Evolutionary conservation across 2,797 vertebrate genomes (phyloP), one percentile per base, ranked within the genome.

Genomic region (Phoxinus dragarum): DNA sequence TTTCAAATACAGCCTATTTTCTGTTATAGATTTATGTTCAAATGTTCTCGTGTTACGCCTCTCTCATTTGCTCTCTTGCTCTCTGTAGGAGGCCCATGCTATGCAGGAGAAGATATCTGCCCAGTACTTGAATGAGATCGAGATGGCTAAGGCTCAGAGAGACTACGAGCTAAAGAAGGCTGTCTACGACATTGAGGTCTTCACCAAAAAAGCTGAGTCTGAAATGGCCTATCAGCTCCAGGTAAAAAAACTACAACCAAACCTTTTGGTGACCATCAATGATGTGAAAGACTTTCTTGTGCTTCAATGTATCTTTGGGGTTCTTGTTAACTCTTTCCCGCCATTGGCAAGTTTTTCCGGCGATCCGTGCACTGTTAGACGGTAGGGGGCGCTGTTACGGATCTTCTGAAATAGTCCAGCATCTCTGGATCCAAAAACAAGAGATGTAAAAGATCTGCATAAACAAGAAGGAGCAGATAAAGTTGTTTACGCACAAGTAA

Each of bases 101-200:
- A 95, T 96, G 93, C 97, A 98, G 90, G 95, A 95, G 89, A 98
- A 97, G 86, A 90, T 97, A 12, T 97, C 97, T 0, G 96, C 97
- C 78, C 97, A 97, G 91, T 98, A 96, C 81, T 91, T 96, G 90
- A 98, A 96, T 44, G 97, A 98, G 90, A 97, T 97, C 0, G 95
- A 98, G 86, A 97, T 98, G 96, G 97, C 97, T 5, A 97, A 97
- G 77, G 96, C 97, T 0, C 97, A 98, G 90, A 94, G 97, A 81
- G 96, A 98, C 93, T 98, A 95, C 0, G 97, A 98, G 90, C 94
- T 98, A 92, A 98, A 98, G 91, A 98, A 97, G 86, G 97, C 97
- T 0, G 88, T 94, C 0, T 98, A 98, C 0, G 97, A 98, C 89
- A 93, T 96, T 0, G 97, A 98, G 90, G 96, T 98, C 80, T 96